Evolutionary conservation across 2,797 vertebrate genomes (phyloP), one percentile per base, ranked within the genome.

Genomic region (Sebastes wilsoni): DNA sequence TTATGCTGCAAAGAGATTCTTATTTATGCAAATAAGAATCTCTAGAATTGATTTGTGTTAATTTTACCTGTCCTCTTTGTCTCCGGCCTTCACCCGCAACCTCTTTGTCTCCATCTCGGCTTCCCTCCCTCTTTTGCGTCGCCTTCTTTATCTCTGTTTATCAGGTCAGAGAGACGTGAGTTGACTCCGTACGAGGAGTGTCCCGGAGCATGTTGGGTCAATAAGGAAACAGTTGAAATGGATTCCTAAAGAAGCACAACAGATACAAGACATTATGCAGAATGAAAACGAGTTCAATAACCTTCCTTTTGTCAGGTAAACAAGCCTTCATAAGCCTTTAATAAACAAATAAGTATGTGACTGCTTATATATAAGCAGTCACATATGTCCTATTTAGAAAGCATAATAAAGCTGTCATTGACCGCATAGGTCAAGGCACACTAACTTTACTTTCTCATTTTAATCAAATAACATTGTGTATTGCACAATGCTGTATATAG

Each of bases 11-110:
- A 54, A 80, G 13, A 36, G 32, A 69, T 58, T 79, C 59, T 77
- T 72, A 38, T 80, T 72, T 76, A 82, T 80, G 64, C 77, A 80
- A 79, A 77, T 72, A 66, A 64, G 49, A 60, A 70, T 70, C 67
- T 76, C 13, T 11, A 30, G 23, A 67, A 75, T 83, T 66, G 83
- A 85, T 79, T 79, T 73, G 25, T 72, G 61, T 56, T 79, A 11
- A 80, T 76, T 80, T 58, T 16, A 30, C 4, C 55, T 1, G 28
- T 74, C 11, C 60, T 66, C 59, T 66, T 22, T 10, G 60, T 80
- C 73, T 69, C 46, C 4, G 58, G 64, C 72, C 71, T 74, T 81
- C 71, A 82, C 75, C 82, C 80, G 66, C 34, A 76, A 54, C 65
- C 66, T 65, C 6, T 71, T 74, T 84, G 65, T 73, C 66, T 82